Evolutionary conservation across 2,888 invertebrate genomes (phyloP).

Genomic region (Boloria selene): DNA sequence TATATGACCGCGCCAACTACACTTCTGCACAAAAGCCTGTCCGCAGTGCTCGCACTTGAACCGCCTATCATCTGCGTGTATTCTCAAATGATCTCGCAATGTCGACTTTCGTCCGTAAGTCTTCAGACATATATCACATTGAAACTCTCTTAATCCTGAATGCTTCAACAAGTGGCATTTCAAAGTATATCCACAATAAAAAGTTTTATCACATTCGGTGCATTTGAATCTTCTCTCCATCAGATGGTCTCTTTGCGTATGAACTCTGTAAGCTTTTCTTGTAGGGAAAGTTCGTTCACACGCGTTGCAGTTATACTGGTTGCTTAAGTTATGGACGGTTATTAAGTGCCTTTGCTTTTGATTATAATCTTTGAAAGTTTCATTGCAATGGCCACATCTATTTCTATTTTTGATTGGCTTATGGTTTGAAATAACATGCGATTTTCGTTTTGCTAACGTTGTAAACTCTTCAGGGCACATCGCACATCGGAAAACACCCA

Average conservation of each 20-base stretch:
- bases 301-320: conserved; percentile 46
- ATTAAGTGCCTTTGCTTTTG: conserved; percentile 48
- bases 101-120: conserved; percentile 53
- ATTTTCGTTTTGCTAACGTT: conserved; percentile 55
- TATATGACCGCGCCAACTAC: conserved; percentile 50
- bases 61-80: conserved; percentile 47
- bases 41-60: conserved; percentile 51
- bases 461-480: conserved; percentile 55
- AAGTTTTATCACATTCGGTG: conserved; percentile 47
- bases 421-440: conserved; percentile 63
- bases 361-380: conserved; percentile 50
- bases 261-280: conserved; percentile 45
- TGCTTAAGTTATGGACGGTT: conserved; percentile 45
- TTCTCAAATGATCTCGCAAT: conserved; percentile 56
- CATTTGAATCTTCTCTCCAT: conserved; percentile 51
- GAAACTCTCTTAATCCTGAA: conserved; percentile 42
- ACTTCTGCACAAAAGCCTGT: conserved; percentile 50
- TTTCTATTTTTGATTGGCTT: conserved; percentile 46
- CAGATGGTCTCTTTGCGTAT: conserved; percentile 56
- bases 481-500: conserved; percentile 44
- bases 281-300: conserved; percentile 49
- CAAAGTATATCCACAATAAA: conserved; percentile 42
- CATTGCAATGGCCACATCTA: conserved; percentile 52
- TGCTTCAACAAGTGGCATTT: conserved; percentile 50
- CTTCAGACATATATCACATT: conserved; percentile 57